Evolutionary conservation across 2,888 invertebrate species (phyloP), one percentile per base, ranked within the genome.

Genomic region (Alloplasta piceator): DNA sequence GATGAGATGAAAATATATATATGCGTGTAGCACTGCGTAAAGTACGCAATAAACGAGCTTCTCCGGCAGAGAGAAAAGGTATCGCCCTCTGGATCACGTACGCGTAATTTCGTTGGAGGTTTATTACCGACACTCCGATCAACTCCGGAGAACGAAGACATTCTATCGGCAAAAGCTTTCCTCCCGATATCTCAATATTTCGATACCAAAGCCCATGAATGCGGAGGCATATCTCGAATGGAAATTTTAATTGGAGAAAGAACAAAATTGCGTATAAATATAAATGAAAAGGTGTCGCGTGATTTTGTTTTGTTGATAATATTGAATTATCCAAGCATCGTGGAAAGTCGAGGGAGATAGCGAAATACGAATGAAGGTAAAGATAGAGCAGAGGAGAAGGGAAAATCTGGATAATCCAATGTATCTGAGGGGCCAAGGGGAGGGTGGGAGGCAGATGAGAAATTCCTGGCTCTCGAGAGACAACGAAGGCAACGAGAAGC

Each of bases 381-480:
- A 64, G 36, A 64, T 6, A 16, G 46, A 48, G 10, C 10, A n/a
- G 10, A 48, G 10, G 14, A n/a, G 10, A 52, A 48, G 50, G 58
- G 78, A 84, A 84, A 85, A 84, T 82, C 83, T 84, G 82, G 80
- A 80, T 84, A 84, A 85, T 84, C 84, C 72, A 84, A 84, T 85
- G 78, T 84, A 84, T 83, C 82, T 70, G 41, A 26, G 26, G 26
- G 26, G 26, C 26, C 26, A 26, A 26, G 26, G 26, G 26, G 26
- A 26, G 1, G 26, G 26, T 26, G 26, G 26, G 12, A 6, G 43
- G 50, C 26, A 56, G 56, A 73, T 56, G 61, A 60, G 50, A 46
- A 75, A 60, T 48, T 58, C 64, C 10, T 4, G 6, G 52, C 5
- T 36, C 26, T 66, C 55, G 55, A 39, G 50, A 61, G 58, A 58